Percentiles rank a stretch among this genome's conserved stretches.
Conservation (phyloP, 2,113 vertebrate genomes). For the Misgurnus anguillicaudatus region DNA sequence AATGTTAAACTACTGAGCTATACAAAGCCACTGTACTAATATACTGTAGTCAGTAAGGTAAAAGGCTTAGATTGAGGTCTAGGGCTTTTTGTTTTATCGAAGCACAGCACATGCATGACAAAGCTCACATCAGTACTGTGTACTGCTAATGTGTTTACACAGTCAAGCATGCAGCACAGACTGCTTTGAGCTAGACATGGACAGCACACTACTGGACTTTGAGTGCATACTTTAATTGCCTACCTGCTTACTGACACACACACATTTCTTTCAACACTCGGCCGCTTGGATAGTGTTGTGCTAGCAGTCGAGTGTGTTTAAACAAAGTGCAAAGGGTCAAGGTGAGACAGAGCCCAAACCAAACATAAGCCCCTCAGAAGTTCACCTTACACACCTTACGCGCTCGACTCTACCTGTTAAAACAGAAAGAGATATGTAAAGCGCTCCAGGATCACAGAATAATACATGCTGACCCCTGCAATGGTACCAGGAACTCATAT, state of each 20-base stretch:
- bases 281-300: conserved; percentile 22
- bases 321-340: conserved; percentile 65
- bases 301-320: conserved; percentile 62
- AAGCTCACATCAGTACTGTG: conserved; percentile 28
- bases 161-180: conserved; percentile 70
- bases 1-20: no score
- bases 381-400: conserved; percentile 40
- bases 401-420: conserved; percentile 32
- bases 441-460: conserved; percentile 35
- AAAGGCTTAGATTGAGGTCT: not conserved
- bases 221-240: conserved; percentile 69
- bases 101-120: not conserved
- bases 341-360: conserved; percentile 70
- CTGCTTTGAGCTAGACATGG: conserved; percentile 64
- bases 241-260: conserved; percentile 38
- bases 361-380: conserved; percentile 64
- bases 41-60: no score
- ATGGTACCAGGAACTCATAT: conserved; percentile 62
- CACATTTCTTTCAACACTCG: conserved; percentile 40
- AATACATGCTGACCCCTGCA: conserved; percentile 59
- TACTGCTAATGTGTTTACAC: conserved; percentile 74
- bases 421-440: not conserved
- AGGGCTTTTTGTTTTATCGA: not conserved
- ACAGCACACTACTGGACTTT: conserved; percentile 75
- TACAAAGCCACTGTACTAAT: no score